These are phyloP conservation scores for Ptilonorhynchus violaceus DNA, from an alignment of 2,113 vertebrate species.

Conservation along the genomic window DNA sequence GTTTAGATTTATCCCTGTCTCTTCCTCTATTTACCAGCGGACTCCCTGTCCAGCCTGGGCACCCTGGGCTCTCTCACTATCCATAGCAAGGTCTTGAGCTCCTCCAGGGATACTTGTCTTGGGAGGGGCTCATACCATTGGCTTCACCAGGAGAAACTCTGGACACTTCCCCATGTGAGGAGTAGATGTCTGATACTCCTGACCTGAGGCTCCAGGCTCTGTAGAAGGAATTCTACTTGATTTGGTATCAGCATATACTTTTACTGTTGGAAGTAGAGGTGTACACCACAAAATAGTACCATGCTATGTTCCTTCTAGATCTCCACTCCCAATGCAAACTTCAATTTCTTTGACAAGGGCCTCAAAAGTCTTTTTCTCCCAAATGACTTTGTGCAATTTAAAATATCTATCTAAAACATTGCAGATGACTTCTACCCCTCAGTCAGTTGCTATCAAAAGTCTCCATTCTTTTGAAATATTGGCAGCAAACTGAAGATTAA, in stretches of 20 bases:
- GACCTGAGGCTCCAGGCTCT: not conserved
- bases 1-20: not conserved
- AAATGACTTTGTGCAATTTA: not conserved
- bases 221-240: not conserved
- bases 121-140: not conserved
- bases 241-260: not conserved
- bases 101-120: not conserved
- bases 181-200: not conserved
- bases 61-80: not conserved
- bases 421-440: not conserved
- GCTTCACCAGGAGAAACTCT: not conserved
- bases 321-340: not conserved
- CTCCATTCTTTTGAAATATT: not conserved
- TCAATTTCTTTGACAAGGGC: not conserved
- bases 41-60: not conserved
- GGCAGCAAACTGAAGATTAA: not conserved
- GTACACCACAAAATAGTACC: not conserved
- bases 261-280: not conserved
- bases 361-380: not conserved
- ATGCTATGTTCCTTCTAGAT: not conserved
- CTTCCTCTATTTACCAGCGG: not conserved
- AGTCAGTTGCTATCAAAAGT: not conserved
- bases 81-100: not conserved
- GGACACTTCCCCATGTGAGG: accelerated
- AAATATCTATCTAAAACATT: not conserved